Base-by-base conservation (phyloP, 2,797 vertebrate species). In the Typhlichthys eigenmanni region DNA sequence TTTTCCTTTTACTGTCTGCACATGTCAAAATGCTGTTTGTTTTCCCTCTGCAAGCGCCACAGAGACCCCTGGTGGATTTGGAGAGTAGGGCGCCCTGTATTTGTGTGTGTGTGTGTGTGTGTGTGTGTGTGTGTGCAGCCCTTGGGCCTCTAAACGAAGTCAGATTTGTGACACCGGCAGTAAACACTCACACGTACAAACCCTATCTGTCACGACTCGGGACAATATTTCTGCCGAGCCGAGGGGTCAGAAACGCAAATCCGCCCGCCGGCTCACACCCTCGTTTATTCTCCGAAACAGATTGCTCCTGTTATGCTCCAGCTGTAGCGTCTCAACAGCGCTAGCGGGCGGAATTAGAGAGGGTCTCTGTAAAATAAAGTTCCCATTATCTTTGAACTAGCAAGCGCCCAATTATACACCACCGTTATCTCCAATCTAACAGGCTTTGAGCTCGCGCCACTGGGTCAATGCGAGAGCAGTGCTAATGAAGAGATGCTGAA, bases 51-150 rank as follows among this genome's bases (percentile, higher is more conserved):
- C 34, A 73, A 38, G 82, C 80, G 52, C 83, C 75, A 86, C 68
- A 89, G 87, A 86, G 89, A 75, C 88, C 86, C 87, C 90, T 84
- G 69, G 82, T 92, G 90, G 88, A 71, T 4, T 3, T 38, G 29
- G 49, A 16, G 43, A 29, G 68, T 5, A n/a, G 49, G n/a, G 65
- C 73, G 57, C 1, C 2, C 1, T 67, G 47, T 56, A 34, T 64
- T 8, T 7, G n/a, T 52, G 55, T 69, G 47, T 55, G 13, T 29
- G 50, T 60, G 13, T 38, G 24, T 55, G 54, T 55, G 61, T 34
- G 54, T 38, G 54, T n/a, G 54, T 64, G 43, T 54, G 32, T 62
- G 47, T 69, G 68, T 66, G 75, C 67, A 64, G 71, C 69, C 74
- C 70, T 47, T 58, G 68, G 73, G 6, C 34, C n/a, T 49, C 4